A percentile compares a stretch with the other conserved stretches of the same genome.
These are phyloP conservation scores for Tamias sibiricus DNA, from an alignment of 2,113 vertebrate species.

Conservation along the genomic window DNA sequence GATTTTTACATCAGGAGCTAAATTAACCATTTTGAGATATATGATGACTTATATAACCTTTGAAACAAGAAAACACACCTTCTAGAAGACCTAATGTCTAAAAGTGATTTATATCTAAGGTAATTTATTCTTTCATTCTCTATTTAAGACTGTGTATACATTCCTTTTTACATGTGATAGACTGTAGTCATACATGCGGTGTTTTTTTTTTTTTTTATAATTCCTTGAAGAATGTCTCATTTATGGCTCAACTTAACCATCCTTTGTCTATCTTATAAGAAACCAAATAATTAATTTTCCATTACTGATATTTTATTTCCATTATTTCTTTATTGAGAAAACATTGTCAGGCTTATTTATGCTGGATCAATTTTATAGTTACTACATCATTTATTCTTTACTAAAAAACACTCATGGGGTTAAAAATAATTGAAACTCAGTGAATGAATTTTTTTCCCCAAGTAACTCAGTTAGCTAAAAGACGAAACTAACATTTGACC, in stretches of 20 bases:
- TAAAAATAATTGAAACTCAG: background rate
- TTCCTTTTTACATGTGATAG: background rate
- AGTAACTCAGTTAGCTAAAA: background rate
- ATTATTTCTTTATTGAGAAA: background rate
- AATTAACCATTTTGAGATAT: background rate
- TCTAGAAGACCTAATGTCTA: background rate
- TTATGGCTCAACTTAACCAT: background rate
- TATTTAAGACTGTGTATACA: background rate
- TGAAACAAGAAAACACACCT: background rate
- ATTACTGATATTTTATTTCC: background rate
- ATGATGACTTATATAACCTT: background rate
- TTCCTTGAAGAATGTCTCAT: background rate
- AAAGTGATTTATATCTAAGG: background rate
- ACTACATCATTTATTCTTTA: constrained; percentile 51
- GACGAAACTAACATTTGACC: constrained; percentile 19
- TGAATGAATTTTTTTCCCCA: background rate
- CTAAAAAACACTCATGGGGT: background rate
- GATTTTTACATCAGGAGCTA: background rate
- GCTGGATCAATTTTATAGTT: background rate
- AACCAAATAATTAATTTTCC: background rate
- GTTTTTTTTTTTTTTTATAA: background rate
- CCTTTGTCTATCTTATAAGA: background rate
- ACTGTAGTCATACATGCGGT: background rate
- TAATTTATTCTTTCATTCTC: background rate
- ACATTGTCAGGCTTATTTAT: background rate